These are phyloP conservation scores for Disparrhopalites patrizii DNA, from an alignment of 2,888 invertebrate species.

Conservation along the genomic window DNA sequence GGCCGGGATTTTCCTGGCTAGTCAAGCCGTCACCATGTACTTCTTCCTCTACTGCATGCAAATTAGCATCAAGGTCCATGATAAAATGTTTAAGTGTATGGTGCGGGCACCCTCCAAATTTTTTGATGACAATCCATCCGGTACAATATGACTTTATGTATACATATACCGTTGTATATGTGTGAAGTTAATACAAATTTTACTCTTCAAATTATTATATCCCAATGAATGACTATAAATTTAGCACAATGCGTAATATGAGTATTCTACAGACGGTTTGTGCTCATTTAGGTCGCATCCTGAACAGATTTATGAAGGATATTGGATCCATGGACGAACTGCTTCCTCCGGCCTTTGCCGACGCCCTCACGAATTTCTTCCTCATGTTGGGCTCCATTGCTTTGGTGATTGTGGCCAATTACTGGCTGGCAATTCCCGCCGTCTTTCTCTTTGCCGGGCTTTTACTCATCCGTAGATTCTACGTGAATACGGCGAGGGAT, in stretches of 20 bases:
- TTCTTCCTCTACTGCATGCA: constrained; percentile 52
- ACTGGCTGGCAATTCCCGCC: constrained; percentile 51
- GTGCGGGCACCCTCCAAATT: constrained; percentile 52
- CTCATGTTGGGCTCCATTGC: constrained; percentile 53
- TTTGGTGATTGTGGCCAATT: constrained; percentile 54
- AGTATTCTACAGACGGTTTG: neutral
- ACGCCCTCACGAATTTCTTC: constrained; percentile 56
- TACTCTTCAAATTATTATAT: neutral
- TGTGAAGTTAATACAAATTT: too few species aligned
- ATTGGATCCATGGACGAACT: constrained; percentile 73
- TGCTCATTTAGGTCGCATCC: constrained; percentile 67
- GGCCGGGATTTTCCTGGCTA: constrained; percentile 49
- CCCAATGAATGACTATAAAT: neutral
- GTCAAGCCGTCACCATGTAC: constrained; percentile 50
- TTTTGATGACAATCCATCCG: constrained; percentile 44
- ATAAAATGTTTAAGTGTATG: constrained; percentile 54
- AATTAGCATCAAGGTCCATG: constrained; percentile 54
- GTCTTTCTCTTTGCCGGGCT: constrained; percentile 53
- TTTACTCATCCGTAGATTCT: constrained; percentile 53
- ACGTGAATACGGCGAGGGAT: constrained; percentile 54
- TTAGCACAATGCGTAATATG: neutral
- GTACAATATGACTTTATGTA: too few species aligned
- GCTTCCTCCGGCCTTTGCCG: constrained; percentile 63
- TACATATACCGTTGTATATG: too few species aligned
- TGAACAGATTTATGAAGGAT: constrained; percentile 81